Evolutionary conservation across 2,888 invertebrate species (phyloP).

Genomic region (Tachystola acroxantha): DNA sequence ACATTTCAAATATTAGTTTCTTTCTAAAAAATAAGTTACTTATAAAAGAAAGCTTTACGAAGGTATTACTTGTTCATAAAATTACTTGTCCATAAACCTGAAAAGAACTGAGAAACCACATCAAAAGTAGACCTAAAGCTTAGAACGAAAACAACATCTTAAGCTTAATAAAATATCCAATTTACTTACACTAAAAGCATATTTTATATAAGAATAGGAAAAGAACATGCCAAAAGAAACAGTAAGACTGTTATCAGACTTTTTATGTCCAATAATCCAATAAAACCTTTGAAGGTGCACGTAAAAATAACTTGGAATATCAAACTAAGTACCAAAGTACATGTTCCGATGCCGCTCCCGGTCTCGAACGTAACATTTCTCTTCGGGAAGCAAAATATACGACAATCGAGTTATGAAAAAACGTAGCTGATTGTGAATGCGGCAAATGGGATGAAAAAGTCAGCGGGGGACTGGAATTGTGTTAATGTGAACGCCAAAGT

Average conservation of each 20-base stretch:
- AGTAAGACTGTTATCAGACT: neutral
- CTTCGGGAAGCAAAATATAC: slow-evolving; percentile 26
- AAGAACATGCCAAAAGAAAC: neutral
- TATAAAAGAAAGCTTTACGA: no score
- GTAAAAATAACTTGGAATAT: slow-evolving; percentile 37
- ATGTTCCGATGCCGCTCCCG: slow-evolving; percentile 24
- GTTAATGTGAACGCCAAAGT: neutral
- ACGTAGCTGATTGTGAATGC: slow-evolving; percentile 19
- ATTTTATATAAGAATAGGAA: neutral
- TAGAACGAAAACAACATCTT: no score
- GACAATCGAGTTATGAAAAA: slow-evolving; percentile 24
- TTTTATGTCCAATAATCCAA: neutral
- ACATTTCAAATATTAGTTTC: no score
- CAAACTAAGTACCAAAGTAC: slow-evolving; percentile 22
- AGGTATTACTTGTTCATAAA: no score
- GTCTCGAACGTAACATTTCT: slow-evolving; percentile 35
- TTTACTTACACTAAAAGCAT: no score
- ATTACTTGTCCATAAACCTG: no score
- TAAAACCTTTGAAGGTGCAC: slow-evolving; percentile 19
- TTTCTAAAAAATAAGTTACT: no score
- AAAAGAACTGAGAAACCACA: no score
- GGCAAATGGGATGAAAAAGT: slow-evolving; percentile 14
- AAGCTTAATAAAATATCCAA: no score
- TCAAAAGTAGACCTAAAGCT: no score
- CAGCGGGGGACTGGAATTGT: neutral